Base-by-base conservation (phyloP, 2,888 invertebrate species). In the Drosophila anomalata region DNA sequence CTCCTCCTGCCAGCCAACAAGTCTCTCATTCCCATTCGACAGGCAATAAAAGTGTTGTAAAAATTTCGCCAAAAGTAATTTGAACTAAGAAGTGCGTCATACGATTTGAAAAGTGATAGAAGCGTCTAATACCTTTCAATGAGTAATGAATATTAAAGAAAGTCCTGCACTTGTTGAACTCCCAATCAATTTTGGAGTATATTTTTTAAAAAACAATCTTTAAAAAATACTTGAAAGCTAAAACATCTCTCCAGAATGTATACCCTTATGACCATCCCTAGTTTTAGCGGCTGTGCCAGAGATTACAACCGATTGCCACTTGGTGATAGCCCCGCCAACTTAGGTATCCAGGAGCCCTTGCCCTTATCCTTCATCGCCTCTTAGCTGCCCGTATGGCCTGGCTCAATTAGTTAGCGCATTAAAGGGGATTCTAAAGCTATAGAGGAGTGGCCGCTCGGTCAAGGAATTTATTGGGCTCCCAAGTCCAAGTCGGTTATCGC, bases 381-480 rank as follows among this genome's bases (percentile, higher is more conserved):
- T 22, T 26, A 39, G 20, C 48, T 20, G 63, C 47, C 65, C 68
- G 46, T 55, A 57, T 62, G 63, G 53, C 71, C 65, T 72, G 69
- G 76, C 77, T 79, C 89, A 86, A 86, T 86, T 86, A 86, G 85
- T 87, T 88, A 76, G 70, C 83, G 85, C 89, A 86, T 86, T 86
- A 88, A 80, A 69, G 73, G 85, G 80, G 79, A 65, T 65, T 88
- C 76, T 86, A 62, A 65, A 70, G 69, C 59, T 57, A 26, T 41
- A 51, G 39, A 48, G 42, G 14, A 41, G 42, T 42, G 44, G 44
- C 46, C 54, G 60, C 41, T 31, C 54, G 57, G 75, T 56, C 72
- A 73, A 68, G 69, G 83, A 83, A 83, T 83, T 88, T 83, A 83
- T 83, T 86, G 82, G 75, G 62, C 73, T 78, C 42, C 53, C 69